Base-by-base conservation (phyloP, 1,140 invertebrate genomes). In the Zeugodacus cucurbitae region DNA sequence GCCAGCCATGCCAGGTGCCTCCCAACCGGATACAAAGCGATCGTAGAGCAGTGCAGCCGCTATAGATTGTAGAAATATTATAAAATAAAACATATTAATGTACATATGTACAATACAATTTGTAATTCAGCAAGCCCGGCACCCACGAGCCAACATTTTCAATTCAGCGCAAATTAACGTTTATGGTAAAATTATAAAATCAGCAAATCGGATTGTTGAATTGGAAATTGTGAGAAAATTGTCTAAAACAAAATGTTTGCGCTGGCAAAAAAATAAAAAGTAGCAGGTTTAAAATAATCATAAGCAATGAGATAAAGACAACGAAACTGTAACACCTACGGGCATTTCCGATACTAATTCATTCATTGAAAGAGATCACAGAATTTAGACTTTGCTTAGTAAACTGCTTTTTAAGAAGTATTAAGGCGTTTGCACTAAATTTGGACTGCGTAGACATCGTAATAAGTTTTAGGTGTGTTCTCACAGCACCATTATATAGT, bases 151-250 rank as follows among this genome's bases (percentile, higher is more conserved):
- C 41, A 82, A 82, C 41, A 82, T 82, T 82, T 44, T 26, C 48
- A 41, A 82, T 82, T 82, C 74, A 82, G 74, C n/a, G 74, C 41
- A 82, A 82, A 82, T 82, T 82, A 82, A 26, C 74, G 41, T 82
- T 54, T 82, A 82, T 48, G 41, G 74, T 54, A 82, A 82, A 82
- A 48, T 82, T 82, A 26, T 48, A 82, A 82, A 48, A 82, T 82
- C 41, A 82, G 74, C 74, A 82, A 82, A 82, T 82, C 74, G 22
- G 26, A 82, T 22, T 41, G 32, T 17, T 78, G 70, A 78, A 78
- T 78, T 78, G 70, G n/a, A 82, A 48, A 82, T 82, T 82, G 74
- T 82, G 74, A 48, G 74, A 82, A 82, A 82, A 74, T 74, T 74
- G 17, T 20, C 14, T 74, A 34, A 37, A 34, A 37, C 62, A 17